Percentiles rank a stretch among this genome's conserved stretches.
These are phyloP conservation scores for Andrena haemorrhoa DNA, from an alignment of 2,888 invertebrate species.

Conservation along the genomic window DNA sequence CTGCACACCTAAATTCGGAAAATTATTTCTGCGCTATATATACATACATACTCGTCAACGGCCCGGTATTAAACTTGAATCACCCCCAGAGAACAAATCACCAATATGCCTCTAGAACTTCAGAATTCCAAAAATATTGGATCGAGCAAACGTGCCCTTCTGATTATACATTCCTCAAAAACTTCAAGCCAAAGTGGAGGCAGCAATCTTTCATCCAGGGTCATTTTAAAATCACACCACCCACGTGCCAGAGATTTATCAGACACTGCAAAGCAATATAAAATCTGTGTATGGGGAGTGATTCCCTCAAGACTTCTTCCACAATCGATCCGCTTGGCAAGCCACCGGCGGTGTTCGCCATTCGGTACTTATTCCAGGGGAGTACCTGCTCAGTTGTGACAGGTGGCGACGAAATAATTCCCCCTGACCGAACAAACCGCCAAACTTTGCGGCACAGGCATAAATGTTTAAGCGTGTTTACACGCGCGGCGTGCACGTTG, in stretches of 20 bases:
- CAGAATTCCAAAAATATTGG: too few species aligned
- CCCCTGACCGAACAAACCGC: background rate
- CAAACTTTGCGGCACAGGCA: background rate
- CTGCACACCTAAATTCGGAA: too few species aligned
- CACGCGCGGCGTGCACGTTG: conserved; percentile 17
- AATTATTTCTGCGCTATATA: too few species aligned
- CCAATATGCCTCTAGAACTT: too few species aligned
- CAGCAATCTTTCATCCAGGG: conserved; percentile 32
- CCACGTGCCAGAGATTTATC: conserved; percentile 34
- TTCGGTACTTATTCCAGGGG: background rate
- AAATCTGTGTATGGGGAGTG: conserved; percentile 11
- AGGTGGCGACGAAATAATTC: conserved; percentile 6
- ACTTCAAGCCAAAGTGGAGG: background rate
- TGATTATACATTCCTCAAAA: too few species aligned
- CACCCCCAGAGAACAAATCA: too few species aligned
- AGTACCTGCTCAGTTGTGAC: conserved; percentile 17
- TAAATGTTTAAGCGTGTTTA: conserved; percentile 39
- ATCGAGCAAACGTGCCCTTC: too few species aligned
- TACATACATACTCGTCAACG: too few species aligned
- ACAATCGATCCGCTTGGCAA: conserved; percentile 30
- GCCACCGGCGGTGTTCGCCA: background rate
- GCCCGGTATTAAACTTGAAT: too few species aligned
- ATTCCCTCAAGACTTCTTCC: background rate
- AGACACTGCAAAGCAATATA: conserved; percentile 19
- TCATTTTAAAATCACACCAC: conserved; percentile 33